A percentile compares a stretch with the other conserved stretches of the same genome.
These are phyloP conservation scores for Carlito syrichta DNA, from an alignment of 2,113 vertebrate genomes.

Conservation along the genomic window DNA sequence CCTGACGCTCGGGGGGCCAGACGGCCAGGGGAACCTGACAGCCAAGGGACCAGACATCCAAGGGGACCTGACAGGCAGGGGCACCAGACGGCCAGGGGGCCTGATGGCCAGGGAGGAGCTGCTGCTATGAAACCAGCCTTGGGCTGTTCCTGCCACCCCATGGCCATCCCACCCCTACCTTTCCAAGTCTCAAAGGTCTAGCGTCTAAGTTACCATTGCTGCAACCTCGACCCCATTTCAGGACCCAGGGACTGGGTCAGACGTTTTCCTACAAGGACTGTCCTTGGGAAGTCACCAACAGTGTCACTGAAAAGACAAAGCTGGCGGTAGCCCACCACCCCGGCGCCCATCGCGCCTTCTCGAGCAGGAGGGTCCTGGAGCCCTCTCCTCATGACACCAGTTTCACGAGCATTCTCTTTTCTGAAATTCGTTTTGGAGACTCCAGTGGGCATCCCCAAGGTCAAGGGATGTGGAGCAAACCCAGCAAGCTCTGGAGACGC, in stretches of 20 bases:
- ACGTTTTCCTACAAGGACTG: not conserved
- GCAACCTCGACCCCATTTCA: conserved; percentile 23
- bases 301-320: not conserved
- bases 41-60: not conserved
- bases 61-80: no score
- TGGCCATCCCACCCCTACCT: no score
- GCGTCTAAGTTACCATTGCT: not conserved
- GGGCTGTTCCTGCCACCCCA: no score
- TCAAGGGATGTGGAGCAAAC: not conserved
- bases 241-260: not conserved
- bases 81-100: no score
- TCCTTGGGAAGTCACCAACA: not conserved
- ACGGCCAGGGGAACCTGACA: not conserved
- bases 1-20: no score
- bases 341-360: no score
- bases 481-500: not conserved
- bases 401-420: not conserved
- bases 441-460: not conserved
- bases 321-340: no score
- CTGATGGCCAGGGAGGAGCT: no score
- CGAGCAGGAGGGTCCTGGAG: not conserved
- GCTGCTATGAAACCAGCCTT: no score
- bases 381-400: not conserved
- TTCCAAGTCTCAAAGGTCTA: not conserved
- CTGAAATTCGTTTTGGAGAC: not conserved